Evolutionary conservation across 1,140 invertebrate genomes (phyloP).

Genomic region (Harlomillsia oculata): DNA sequence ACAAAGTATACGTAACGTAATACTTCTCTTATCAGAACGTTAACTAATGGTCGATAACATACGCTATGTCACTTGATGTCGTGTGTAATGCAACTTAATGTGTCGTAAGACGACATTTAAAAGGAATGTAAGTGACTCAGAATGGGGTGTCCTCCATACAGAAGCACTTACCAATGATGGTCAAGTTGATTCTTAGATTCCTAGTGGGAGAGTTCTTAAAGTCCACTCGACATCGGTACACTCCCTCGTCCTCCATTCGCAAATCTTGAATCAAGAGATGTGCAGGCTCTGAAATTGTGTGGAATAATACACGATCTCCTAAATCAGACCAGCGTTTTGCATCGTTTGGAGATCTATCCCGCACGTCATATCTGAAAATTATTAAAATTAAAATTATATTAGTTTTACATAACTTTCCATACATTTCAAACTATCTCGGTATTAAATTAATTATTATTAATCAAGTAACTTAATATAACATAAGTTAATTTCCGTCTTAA

Average conservation of each 20-base stretch:
- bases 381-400: not conserved
- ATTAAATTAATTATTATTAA: no score
- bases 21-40: not conserved
- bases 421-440: not conserved
- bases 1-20: not conserved
- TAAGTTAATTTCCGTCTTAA: no score
- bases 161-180: conserved; percentile 47
- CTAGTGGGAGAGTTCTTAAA: conserved; percentile 50
- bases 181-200: conserved; percentile 48
- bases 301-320: conserved; percentile 62
- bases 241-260: conserved; percentile 45
- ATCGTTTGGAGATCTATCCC: conserved; percentile 42
- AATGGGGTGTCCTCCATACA: not conserved
- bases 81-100: not conserved
- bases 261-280: conserved; percentile 46
- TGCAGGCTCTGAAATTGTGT: conserved; percentile 47
- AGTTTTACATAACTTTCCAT: not conserved
- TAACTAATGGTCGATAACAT: not conserved
- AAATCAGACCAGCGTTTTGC: conserved; percentile 64
- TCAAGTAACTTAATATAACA: no score
- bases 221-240: conserved; percentile 51
- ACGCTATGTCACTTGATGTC: not conserved
- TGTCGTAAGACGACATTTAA: not conserved
- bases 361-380: conserved; percentile 60
- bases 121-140: not conserved